A percentile compares a stretch with the other conserved stretches of the same genome.
Evolutionary conservation across 2,113 vertebrate species (phyloP).

Genomic region (Aptenodytes patagonicus): DNA sequence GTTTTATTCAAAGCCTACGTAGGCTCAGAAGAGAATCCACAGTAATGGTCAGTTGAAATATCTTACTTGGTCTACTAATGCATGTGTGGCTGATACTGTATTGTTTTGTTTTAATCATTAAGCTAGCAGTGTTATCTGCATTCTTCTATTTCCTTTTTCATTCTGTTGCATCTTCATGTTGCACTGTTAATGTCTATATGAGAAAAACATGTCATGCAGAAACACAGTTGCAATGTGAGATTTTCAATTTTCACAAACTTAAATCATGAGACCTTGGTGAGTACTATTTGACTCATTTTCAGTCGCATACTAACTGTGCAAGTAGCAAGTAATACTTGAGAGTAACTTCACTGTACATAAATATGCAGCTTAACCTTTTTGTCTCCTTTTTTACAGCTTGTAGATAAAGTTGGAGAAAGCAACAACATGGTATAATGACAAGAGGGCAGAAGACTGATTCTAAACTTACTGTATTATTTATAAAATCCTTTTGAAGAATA

Average conservation of each 20-base stretch:
- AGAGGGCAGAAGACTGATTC: constrained; percentile 75
- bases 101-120: constrained; percentile 65
- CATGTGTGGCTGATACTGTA: constrained; percentile 74
- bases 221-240: constrained; percentile 43
- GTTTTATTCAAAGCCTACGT: constrained; percentile 91
- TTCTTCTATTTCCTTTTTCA: constrained; percentile 72
- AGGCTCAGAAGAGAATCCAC: constrained; percentile 89
- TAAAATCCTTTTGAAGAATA: constrained; percentile 78
- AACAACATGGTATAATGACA: constrained; percentile 95
- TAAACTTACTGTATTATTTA: constrained; percentile 78
- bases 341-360: background rate
- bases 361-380: background rate
- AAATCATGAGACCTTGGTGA: constrained; percentile 58
- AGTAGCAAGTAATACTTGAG: constrained; percentile 32
- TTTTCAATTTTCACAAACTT: constrained; percentile 35
- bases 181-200: constrained; percentile 65
- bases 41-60: constrained; percentile 91
- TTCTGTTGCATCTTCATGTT: constrained; percentile 73
- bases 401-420: constrained; percentile 93
- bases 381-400: constrained; percentile 80
- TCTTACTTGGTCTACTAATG: constrained; percentile 79
- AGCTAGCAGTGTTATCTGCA: constrained; percentile 68
- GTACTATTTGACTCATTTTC: constrained; percentile 62
- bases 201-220: constrained; percentile 71
- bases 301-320: constrained; percentile 48